Evolutionary conservation across 2,113 vertebrate genomes (phyloP).

Genomic region (Dendrocopos noguchii): DNA sequence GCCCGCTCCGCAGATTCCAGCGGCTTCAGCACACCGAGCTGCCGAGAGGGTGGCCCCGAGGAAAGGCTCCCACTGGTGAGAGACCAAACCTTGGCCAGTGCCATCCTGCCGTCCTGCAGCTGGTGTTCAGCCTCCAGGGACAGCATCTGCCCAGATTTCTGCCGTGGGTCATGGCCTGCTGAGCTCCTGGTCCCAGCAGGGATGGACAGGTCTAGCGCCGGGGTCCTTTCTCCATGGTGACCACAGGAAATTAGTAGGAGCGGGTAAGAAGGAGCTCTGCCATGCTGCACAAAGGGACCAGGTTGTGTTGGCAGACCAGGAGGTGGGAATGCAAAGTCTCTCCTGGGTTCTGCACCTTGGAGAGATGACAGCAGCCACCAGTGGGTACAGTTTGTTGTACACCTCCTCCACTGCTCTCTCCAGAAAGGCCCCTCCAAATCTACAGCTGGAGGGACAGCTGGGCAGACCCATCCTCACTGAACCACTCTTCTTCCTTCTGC

Average conservation of each 20-base stretch:
- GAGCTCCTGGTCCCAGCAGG: not conserved
- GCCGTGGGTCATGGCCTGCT: accelerated
- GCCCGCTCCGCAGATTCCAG: not conserved
- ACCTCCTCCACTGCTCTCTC: not conserved
- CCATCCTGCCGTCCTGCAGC: accelerated
- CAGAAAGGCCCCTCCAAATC: not conserved
- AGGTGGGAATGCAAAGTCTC: not conserved
- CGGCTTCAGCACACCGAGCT: accelerated
- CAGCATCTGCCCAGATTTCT: not conserved
- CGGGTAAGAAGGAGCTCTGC: not conserved
- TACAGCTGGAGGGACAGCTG: accelerated
- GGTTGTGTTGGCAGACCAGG: not conserved
- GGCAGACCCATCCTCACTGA: not conserved
- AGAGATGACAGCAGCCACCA: not conserved
- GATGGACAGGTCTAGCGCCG: not conserved
- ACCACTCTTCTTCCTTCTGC: not conserved
- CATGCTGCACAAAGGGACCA: not conserved
- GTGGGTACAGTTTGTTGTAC: not conserved
- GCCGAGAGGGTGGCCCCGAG: not conserved
- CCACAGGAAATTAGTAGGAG: not conserved
- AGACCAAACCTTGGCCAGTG: not conserved
- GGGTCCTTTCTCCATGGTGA: not conserved
- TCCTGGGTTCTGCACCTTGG: not conserved
- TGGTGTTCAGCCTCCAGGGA: not conserved
- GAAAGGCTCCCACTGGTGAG: not conserved